Percentiles rank a stretch among this genome's conserved stretches.
Evolutionary conservation across 1,140 invertebrate species (phyloP).

Genomic region (Potamilus streckersoni): DNA sequence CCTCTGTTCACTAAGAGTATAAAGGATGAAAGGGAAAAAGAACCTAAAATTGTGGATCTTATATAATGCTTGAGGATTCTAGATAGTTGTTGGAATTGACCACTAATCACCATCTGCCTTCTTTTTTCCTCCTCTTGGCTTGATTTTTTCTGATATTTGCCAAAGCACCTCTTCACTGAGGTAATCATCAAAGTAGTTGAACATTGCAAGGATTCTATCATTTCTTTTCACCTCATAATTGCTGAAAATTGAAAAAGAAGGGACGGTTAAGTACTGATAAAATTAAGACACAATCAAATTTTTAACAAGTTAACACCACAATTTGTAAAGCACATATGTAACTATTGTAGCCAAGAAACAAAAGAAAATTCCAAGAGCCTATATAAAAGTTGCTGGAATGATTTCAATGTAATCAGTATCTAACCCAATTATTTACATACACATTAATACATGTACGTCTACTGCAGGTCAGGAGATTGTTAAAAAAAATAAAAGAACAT

Average conservation of each 20-base stretch:
- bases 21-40: too few species aligned
- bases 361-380: neutral
- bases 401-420: too few species aligned
- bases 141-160: slow-evolving; percentile 96
- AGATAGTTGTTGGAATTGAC: too few species aligned
- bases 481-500: too few species aligned
- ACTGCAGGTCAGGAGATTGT: too few species aligned
- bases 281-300: neutral
- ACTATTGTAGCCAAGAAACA: neutral
- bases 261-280: neutral
- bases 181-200: slow-evolving; percentile 96
- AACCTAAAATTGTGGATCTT: too few species aligned
- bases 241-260: slow-evolving; percentile 68
- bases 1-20: too few species aligned
- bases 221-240: slow-evolving; percentile 77
- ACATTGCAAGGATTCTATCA: slow-evolving; percentile 93
- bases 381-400: neutral
- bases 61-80: too few species aligned
- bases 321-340: neutral
- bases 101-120: slow-evolving; percentile 10
- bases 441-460: too few species aligned
- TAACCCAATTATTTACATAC: too few species aligned
- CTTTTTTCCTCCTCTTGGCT: slow-evolving; percentile 76
- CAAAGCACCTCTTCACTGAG: slow-evolving; percentile 97
- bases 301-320: neutral